Conservation (phyloP, 2,797 vertebrate species). For the Sebastes elongatus region DNA sequence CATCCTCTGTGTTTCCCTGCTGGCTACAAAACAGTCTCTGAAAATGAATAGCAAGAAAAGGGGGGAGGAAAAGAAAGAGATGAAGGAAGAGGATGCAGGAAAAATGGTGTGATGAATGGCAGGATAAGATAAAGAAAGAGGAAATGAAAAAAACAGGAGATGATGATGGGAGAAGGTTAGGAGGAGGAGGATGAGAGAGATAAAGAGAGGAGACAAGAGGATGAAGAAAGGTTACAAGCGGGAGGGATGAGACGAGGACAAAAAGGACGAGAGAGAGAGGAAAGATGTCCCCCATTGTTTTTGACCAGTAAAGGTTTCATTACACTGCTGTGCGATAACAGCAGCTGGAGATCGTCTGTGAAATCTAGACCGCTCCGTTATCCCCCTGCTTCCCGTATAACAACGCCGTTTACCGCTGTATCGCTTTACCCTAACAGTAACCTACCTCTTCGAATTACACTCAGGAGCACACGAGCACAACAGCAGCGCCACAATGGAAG, state of each 20-base stretch:
- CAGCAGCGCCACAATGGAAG: slow-evolving; percentile 33
- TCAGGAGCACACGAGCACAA: slow-evolving; percentile 13
- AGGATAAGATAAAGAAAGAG: slow-evolving; percentile 16
- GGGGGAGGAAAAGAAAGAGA: background rate
- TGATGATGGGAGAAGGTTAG: slow-evolving; percentile 36
- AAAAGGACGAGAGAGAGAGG: slow-evolving; percentile 20
- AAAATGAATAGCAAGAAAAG: background rate
- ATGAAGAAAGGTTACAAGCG: slow-evolving; percentile 39
- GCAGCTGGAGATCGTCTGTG: slow-evolving; percentile 67
- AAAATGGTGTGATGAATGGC: slow-evolving; percentile 3
- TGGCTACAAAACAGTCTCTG: slow-evolving; percentile 12
- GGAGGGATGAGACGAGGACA: slow-evolving; percentile 15
- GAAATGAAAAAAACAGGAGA: slow-evolving; percentile 20
- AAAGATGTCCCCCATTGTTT: slow-evolving; percentile 46
- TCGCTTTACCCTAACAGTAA: slow-evolving; percentile 76
- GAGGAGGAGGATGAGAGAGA: slow-evolving; percentile 21
- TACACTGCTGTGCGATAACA: slow-evolving; percentile 60
- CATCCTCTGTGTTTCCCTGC: background rate
- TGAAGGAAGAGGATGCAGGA: background rate
- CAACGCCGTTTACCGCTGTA: slow-evolving; percentile 62
- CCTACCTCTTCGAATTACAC: slow-evolving; percentile 75
- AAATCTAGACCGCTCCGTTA: slow-evolving; percentile 71
- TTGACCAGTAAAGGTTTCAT: slow-evolving; percentile 64
- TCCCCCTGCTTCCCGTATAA: slow-evolving; percentile 72
- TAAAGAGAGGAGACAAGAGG: slow-evolving; percentile 18